Percentiles rank a stretch among this genome's conserved stretches.
Evolutionary conservation across 2,113 vertebrate species (phyloP).

Genomic region (Morone saxatilis): DNA sequence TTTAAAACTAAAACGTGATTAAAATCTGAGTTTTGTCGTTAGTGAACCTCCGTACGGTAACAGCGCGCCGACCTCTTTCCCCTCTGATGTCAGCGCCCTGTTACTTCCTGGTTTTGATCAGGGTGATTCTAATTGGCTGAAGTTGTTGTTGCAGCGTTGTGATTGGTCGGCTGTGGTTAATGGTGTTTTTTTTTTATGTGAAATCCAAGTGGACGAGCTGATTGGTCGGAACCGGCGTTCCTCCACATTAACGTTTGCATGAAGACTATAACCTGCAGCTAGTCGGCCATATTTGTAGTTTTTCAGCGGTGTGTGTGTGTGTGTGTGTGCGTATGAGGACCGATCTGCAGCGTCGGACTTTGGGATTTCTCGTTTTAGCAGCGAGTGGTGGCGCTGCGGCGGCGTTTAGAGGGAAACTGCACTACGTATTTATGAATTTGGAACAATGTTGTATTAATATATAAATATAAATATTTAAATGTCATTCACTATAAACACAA

Average conservation of each 20-base stretch:
- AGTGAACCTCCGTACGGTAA: no score
- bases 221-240: conserved; percentile 4
- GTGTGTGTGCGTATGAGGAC: neutral
- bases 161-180: conserved; percentile 37
- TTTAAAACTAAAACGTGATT: no score
- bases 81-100: neutral
- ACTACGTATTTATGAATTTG: conserved; percentile 74
- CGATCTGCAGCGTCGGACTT: neutral
- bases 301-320: neutral
- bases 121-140: conserved; percentile 51
- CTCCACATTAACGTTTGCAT: conserved; percentile 70
- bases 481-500: conserved; percentile 35
- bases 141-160: conserved; percentile 36
- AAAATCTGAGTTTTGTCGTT: no score
- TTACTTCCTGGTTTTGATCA: conserved; percentile 7
- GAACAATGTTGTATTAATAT: conserved; percentile 62
- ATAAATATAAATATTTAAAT: conserved; percentile 67
- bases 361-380: conserved; percentile 9
- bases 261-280: conserved; percentile 62
- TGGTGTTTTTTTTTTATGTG: conserved; percentile 24
- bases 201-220: conserved; percentile 6
- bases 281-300: conserved; percentile 58
- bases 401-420: conserved; percentile 47
- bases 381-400: neutral
- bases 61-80: neutral